These are phyloP conservation scores for Narcine bancroftii DNA, from an alignment of 2,113 vertebrate species.

Conservation along the genomic window DNA sequence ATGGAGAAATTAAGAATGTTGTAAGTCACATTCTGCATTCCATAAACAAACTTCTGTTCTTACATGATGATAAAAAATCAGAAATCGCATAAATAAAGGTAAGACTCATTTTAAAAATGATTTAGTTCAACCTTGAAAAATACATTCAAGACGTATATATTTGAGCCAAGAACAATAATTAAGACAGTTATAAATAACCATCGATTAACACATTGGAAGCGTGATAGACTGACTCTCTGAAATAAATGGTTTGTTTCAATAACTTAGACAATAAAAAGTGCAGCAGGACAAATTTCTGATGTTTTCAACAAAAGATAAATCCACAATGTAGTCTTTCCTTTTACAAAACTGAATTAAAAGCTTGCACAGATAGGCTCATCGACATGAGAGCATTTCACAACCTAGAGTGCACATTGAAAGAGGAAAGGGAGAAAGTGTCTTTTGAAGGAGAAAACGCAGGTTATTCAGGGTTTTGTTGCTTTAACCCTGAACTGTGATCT, in stretches of 20 bases:
- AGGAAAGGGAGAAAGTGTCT: background rate
- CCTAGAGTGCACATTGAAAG: background rate
- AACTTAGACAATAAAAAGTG: background rate
- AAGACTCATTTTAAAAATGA: background rate
- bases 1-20: background rate
- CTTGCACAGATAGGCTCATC: background rate
- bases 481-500: constrained; percentile 13
- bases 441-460: constrained; percentile 16
- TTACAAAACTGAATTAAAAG: constrained; percentile 26
- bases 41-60: background rate
- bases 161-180: constrained; percentile 7
- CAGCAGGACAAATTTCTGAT: background rate
- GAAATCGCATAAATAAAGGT: background rate
- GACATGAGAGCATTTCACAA: background rate
- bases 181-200: constrained; percentile 21
- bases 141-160: background rate
- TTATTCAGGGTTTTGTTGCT: background rate
- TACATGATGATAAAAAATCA: background rate
- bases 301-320: constrained; percentile 13
- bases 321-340: background rate
- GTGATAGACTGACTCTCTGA: constrained; percentile 15
- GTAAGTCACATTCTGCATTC: background rate
- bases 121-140: background rate
- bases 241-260: constrained; percentile 8
- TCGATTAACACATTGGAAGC: constrained; percentile 18